Evolutionary conservation across 1,140 invertebrate genomes (phyloP).

Genomic region (Conopomorpha cramerella): DNA sequence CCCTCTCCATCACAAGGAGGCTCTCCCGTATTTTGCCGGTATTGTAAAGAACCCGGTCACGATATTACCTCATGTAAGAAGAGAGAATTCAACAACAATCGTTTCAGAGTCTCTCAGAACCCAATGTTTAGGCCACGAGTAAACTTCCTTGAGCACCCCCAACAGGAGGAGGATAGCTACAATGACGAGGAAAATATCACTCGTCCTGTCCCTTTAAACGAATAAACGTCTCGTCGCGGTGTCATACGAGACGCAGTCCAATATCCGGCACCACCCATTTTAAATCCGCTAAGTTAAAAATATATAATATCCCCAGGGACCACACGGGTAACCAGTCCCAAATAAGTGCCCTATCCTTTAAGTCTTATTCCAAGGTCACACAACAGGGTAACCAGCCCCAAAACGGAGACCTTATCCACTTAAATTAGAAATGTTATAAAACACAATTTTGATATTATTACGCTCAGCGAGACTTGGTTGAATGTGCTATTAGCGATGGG

Average conservation of each 20-base stretch:
- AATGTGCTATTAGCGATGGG: no score
- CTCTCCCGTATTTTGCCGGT: no score
- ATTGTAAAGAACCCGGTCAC: slow-evolving; percentile 3
- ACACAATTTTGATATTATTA: no score
- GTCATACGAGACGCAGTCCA: neutral
- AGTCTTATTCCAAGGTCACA: no score
- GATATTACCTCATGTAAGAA: neutral
- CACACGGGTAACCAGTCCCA: slow-evolving; percentile 3
- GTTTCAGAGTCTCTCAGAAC: slow-evolving; percentile 1
- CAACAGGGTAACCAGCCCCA: no score
- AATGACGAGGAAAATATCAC: no score
- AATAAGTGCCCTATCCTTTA: neutral
- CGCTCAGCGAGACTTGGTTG: no score
- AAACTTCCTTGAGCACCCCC: slow-evolving; percentile 1
- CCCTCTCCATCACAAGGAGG: no score
- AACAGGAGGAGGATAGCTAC: neutral
- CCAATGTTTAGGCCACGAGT: neutral
- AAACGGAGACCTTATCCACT: no score
- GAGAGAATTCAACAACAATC: slow-evolving; percentile 6
- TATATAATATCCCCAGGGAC: no score
- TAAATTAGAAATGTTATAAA: no score
- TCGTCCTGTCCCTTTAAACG: slow-evolving; percentile 3
- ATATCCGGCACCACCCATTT: neutral
- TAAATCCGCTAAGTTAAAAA: slow-evolving; percentile 1
- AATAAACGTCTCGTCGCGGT: slow-evolving; percentile 3